Evolutionary conservation across 2,888 invertebrate species (phyloP), one percentile per base, ranked within the genome.

Genomic region (Exocentrus adspersus): DNA sequence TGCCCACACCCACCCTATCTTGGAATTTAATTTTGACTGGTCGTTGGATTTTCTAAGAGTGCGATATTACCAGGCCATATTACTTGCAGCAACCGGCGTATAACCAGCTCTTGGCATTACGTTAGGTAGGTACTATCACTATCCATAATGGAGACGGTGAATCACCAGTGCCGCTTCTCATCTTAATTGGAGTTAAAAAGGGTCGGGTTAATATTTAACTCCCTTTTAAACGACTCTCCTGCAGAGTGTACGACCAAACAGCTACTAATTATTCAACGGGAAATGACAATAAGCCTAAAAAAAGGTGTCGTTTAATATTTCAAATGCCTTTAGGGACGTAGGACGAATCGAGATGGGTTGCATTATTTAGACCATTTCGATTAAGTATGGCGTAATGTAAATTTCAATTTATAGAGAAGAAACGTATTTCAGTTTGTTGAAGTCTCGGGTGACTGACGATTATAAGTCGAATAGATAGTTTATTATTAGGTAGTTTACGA

Each of bases 121-220:
- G 37, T 63, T 28, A n/a, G n/a, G n/a, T n/a, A n/a, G n/a, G n/a
- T 21, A 48, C 37, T 41, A 28, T 19, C 45, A 20, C 12, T 51
- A 67, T 75, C 46, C 58, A 77, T 77, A 70, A 77, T 77, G 60
- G 62, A 77, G 65, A 60, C 61, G 61, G 62, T 67, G 74, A 77
- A 79, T 78, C 78, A 76, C 75, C 79, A 75, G 78, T 80, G 77
- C 73, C 76, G 76, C 77, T 72, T 77, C 74, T 73, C 69, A 71
- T 75, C 76, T 77, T 80, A 80, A 80, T 80, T 79, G 79, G 72
- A 80, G 79, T 79, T 79, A 81, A 81, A 81, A 81, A 81, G 81
- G 81, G 80, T 81, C 76, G 76, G 54, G 43, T 80, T 65, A 78
- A 80, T 81, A 77, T 74, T 80, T 76, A 57, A 80, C 71, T 64